A percentile compares a stretch with the other conserved stretches of the same genome.
Conservation (phyloP, 2,888 invertebrate species). For the Drosophila histrio region DNA sequence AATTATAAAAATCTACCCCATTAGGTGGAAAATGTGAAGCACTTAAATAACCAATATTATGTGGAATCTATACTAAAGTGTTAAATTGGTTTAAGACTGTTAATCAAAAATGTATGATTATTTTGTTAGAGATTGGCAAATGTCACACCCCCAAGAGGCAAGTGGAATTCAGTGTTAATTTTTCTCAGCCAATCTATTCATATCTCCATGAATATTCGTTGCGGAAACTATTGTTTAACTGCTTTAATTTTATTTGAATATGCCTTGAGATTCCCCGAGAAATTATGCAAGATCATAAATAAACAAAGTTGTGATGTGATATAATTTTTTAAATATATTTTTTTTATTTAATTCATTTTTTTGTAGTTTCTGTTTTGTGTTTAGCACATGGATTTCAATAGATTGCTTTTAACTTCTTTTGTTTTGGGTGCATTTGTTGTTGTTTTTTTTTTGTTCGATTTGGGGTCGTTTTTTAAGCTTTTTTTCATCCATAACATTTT, state of each 20-base stretch:
- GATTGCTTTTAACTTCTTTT: conserved; percentile 41
- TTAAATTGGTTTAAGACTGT: too few species aligned
- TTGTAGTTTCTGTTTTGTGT: conserved; percentile 36
- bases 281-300: conserved; percentile 1
- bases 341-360: conserved; percentile 38
- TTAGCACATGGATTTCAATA: conserved; percentile 75
- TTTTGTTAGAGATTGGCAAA: too few species aligned
- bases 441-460: conserved; percentile 18
- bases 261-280: background rate
- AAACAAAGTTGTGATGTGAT: conserved; percentile 4
- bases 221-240: background rate
- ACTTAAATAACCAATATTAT: too few species aligned
- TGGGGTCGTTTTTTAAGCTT: conserved; percentile 30
- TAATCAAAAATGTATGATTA: too few species aligned
- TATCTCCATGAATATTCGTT: background rate
- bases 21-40: too few species aligned
- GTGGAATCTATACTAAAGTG: too few species aligned
- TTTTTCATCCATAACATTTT: conserved; percentile 47
- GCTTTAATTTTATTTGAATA: background rate
- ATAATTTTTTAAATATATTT: conserved; percentile 53
- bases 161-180: background rate
- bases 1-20: too few species aligned
- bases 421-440: conserved; percentile 50
- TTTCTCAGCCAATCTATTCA: background rate
- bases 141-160: background rate